Evolutionary conservation across 1,140 invertebrate species (phyloP).

Genomic region (Panulirus ornatus): DNA sequence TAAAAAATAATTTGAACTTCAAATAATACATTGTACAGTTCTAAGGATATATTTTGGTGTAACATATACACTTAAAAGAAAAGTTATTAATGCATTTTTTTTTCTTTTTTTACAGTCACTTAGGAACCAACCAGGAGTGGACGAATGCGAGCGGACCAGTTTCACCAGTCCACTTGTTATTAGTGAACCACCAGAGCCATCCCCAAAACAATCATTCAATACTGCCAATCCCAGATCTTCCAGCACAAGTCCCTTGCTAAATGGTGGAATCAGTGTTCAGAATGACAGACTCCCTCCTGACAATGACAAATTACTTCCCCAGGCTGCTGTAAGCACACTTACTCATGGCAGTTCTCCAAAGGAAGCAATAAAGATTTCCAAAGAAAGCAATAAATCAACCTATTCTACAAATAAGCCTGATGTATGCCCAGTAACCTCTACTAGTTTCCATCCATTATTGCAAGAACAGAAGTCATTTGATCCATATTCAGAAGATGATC

Average conservation of each 20-base stretch:
- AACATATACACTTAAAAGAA: no score
- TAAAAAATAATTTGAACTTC: no score
- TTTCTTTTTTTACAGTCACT: conserved; percentile 19
- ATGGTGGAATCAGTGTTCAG: conserved; percentile 42
- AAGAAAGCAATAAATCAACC: background rate
- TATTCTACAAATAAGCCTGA: conserved; percentile 35
- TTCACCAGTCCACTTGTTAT: background rate
- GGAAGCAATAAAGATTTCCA: background rate
- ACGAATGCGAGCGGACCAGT: conserved; percentile 38
- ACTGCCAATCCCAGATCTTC: background rate
- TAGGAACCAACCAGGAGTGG: conserved; percentile 7
- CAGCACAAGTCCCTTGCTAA: conserved; percentile 54
- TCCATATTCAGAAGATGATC: conserved; percentile 9
- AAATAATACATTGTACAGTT: no score
- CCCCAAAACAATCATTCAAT: conserved; percentile 4
- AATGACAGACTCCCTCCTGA: conserved; percentile 10
- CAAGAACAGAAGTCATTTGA: background rate
- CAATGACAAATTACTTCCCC: background rate
- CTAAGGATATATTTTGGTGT: no score
- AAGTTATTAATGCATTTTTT: no score
- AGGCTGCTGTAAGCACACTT: background rate
- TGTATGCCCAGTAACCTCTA: conserved; percentile 36
- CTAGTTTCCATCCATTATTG: conserved; percentile 20
- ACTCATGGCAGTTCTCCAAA: conserved; percentile 6
- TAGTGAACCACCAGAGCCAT: conserved; percentile 8